Percentiles rank a stretch among this genome's conserved stretches.
phyloP scores from a whole-genome alignment of 2,888 invertebrate genomes.

The Eupithecia pulchellata region DNA sequence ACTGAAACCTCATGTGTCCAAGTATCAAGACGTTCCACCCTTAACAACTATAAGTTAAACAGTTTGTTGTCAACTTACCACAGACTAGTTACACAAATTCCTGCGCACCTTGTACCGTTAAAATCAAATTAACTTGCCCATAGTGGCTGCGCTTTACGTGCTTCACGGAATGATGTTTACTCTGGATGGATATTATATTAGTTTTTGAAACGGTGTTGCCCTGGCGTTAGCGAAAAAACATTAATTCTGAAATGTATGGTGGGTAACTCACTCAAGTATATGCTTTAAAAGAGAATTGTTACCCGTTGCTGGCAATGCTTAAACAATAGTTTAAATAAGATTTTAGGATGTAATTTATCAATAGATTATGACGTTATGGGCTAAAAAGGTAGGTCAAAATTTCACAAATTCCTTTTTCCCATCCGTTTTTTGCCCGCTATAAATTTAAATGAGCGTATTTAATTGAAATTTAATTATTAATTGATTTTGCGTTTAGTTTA shows the following conservation, averaged over 20 bases:
- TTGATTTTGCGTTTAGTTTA: too few species aligned
- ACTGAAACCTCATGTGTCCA: background rate
- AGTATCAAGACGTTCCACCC: constrained; percentile 52
- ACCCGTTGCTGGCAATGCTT: background rate
- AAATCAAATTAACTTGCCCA: constrained; percentile 45
- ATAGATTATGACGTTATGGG: too few species aligned
- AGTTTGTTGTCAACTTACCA: constrained; percentile 52
- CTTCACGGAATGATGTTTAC: constrained; percentile 11
- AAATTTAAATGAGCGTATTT: too few species aligned
- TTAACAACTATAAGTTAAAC: constrained; percentile 37
- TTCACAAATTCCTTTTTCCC: too few species aligned
- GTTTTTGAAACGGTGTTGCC: background rate
- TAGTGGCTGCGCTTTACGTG: constrained; percentile 19
- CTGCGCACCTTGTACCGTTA: constrained; percentile 43
- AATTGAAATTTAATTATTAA: too few species aligned
- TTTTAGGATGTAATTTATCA: too few species aligned
- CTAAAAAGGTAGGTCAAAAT: too few species aligned
- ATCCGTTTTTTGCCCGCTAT: too few species aligned
- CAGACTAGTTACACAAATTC: constrained; percentile 51
- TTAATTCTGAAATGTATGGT: background rate
- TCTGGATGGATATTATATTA: constrained; percentile 5
- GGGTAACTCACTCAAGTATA: background rate
- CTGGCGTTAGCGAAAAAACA: background rate
- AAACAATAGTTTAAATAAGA: background rate
- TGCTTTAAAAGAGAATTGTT: background rate